A percentile compares a stretch with the other conserved stretches of the same genome.
Conservation (phyloP, 2,888 invertebrate genomes). For the Tipula helvola region DNA sequence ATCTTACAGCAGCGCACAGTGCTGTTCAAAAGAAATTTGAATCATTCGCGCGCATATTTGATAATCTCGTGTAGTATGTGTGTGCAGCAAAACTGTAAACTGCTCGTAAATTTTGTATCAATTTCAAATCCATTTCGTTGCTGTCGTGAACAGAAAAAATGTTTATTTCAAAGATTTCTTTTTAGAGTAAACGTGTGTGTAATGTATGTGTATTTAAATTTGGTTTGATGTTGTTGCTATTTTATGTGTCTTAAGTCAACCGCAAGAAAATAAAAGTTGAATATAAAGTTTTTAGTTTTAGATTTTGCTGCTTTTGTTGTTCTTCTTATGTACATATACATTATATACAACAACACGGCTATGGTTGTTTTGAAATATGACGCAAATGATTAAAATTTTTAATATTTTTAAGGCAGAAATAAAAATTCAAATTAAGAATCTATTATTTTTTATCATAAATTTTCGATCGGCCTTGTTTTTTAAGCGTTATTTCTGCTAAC, state of each 20-base stretch:
- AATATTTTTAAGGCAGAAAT: not conserved
- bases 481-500: not conserved
- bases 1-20: not conserved
- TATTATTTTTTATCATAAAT: not conserved
- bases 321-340: not conserved
- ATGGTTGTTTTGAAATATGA: not conserved
- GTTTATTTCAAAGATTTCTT: not conserved
- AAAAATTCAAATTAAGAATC: not conserved
- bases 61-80: not conserved
- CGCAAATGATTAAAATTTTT: not conserved
- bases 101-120: not conserved
- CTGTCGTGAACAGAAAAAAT: not conserved
- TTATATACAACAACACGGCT: not conserved
- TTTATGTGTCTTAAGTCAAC: not conserved
- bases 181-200: not conserved
- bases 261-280: not conserved
- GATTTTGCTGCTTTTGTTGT: not conserved
- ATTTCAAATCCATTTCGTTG: not conserved
- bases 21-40: not conserved
- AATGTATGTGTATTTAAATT: not conserved
- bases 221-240: not conserved
- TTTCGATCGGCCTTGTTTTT: not conserved
- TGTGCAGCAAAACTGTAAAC: not conserved
- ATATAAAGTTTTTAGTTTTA: not conserved
- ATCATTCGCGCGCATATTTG: not conserved